A percentile compares a stretch with the other conserved stretches of the same genome.
Evolutionary conservation across 1,140 invertebrate species (phyloP).

Genomic region (Sitophilus oryzae): DNA sequence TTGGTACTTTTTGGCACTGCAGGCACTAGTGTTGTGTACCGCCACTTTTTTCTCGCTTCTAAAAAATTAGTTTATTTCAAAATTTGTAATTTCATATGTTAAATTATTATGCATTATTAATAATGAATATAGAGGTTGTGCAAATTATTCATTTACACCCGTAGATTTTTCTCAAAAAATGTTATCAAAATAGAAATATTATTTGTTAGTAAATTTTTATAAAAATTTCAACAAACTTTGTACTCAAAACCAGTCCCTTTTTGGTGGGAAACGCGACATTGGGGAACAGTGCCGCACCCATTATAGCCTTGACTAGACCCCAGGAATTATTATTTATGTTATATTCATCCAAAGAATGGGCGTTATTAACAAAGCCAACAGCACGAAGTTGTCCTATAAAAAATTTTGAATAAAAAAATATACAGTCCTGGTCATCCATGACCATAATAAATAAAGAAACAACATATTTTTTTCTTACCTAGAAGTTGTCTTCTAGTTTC

Average conservation of each 20-base stretch:
- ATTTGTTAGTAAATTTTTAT: too few species aligned
- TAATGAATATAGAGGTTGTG: too few species aligned
- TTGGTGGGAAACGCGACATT: conserved; percentile 62
- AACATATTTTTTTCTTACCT: conserved; percentile 2
- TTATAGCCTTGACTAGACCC: conserved; percentile 85
- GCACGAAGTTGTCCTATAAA: conserved; percentile 69
- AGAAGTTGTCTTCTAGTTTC: conserved; percentile 72
- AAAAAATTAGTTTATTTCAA: conserved; percentile 31
- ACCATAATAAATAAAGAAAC: conserved; percentile 1
- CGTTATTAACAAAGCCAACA: conserved; percentile 78
- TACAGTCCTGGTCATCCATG: too few species aligned
- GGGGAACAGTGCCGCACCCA: conserved; percentile 83
- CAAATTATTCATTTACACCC: too few species aligned
- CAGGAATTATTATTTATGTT: conserved; percentile 87
- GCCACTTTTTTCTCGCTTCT: conserved; percentile 29
- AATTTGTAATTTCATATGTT: too few species aligned
- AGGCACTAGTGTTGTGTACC: conserved; percentile 27
- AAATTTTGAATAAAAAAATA: conserved; percentile 5
- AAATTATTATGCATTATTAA: too few species aligned
- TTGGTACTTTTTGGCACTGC: conserved; percentile 14
- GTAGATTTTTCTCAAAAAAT: too few species aligned
- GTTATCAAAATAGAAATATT: too few species aligned
- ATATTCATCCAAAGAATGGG: conserved; percentile 60
- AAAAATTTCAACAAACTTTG: too few species aligned
- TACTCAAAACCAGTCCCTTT: conserved; percentile 19